These are phyloP conservation scores for Brachystomella parvula DNA, from an alignment of 1,140 invertebrate genomes.

Conservation along the genomic window DNA sequence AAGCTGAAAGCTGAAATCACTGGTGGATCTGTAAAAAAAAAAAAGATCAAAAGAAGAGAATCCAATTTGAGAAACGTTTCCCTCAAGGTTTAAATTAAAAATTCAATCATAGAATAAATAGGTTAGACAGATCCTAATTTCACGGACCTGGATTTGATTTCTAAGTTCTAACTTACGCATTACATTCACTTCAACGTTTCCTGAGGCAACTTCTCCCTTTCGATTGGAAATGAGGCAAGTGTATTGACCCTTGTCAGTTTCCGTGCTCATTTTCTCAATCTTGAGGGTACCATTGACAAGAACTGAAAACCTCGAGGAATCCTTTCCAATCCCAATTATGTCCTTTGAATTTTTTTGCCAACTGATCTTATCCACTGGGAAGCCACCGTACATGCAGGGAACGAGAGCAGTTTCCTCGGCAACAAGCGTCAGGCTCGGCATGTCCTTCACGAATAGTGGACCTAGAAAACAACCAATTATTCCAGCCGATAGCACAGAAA, in stretches of 20 bases:
- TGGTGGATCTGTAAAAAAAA: constrained; percentile 42
- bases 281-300: constrained; percentile 45
- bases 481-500: background rate
- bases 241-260: constrained; percentile 46
- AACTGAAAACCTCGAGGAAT: constrained; percentile 10
- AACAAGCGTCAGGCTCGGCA: constrained; percentile 21
- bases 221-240: constrained; percentile 46
- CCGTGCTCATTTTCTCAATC: constrained; percentile 45
- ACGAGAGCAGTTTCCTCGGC: constrained; percentile 17
- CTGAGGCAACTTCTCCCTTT: constrained; percentile 41
- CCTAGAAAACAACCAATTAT: constrained; percentile 14
- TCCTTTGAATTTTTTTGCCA: constrained; percentile 25
- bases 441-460: constrained; percentile 28
- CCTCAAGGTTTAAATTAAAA: too few relatives aligned
- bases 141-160: background rate
- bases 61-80: too few relatives aligned
- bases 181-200: constrained; percentile 40
- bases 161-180: constrained; percentile 41
- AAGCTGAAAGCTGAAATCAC: constrained; percentile 44
- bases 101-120: too few relatives aligned
- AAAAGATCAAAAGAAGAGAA: too few relatives aligned
- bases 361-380: constrained; percentile 28
- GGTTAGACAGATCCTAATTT: too few relatives aligned
- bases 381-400: constrained; percentile 31
- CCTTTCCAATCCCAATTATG: constrained; percentile 1